Base-by-base conservation (phyloP, 1,140 invertebrate species). In the Spodoptera litura region DNA sequence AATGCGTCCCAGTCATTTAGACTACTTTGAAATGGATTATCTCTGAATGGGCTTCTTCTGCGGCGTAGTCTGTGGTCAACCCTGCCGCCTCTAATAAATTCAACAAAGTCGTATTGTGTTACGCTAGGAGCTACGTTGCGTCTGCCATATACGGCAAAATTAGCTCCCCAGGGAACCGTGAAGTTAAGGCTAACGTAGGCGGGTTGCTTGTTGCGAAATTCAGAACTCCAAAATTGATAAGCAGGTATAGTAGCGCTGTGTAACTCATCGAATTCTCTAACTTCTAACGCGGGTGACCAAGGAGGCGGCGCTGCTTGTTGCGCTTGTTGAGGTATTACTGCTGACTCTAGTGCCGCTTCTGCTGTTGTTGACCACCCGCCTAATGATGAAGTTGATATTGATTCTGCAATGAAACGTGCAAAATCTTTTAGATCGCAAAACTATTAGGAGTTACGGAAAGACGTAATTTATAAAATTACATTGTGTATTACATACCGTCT, bases 91-190 rank as follows among this genome's bases (percentile, higher is more conserved):
- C 97, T 97, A 81, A 98, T 97, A 89, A 98, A 98, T 95, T 99
- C 98, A 15, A 98, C 97, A 91, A 99, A 99, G 91, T 99, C 98
- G 91, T 99, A 99, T 91, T 99, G 98, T 35, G 98, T 99, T 78
- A 99, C 97, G 87, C 98, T 98, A 0, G 99, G 98, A 0, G 98
- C 97, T 27, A 98, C 97, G 92, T 99, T 99, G 81, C 98, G 96
- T 80, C 98, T 96, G 3, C 98, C 98, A 94, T 98, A 99, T 71
- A 99, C 97, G 38, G 98, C 98, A 88, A 99, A 97, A 93, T 99
- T 98, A 12, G 98, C 97, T 84, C 97, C 97, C 96, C 97, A 97
- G 0, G 98, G 97, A 82, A 99, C 94, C 10, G 97, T 98, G 85
- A 99, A 97, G 93, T 99, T 99, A 89, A 99, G 96, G 76, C 97